Conservation (phyloP, 2,797 vertebrate genomes). For the Leptodactylus fallax region DNA sequence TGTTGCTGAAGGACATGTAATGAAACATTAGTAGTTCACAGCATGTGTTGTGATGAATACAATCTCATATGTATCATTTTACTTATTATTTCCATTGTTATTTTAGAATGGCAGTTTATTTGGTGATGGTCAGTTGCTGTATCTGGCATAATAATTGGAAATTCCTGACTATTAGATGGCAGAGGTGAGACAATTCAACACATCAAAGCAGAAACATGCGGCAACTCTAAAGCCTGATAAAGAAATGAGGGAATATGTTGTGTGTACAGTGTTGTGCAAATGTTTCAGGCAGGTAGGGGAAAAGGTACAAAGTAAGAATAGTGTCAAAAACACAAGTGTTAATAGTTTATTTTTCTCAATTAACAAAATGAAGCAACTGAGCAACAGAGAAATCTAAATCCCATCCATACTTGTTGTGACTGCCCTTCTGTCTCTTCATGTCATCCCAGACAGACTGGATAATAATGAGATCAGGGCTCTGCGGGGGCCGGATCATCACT, state of each 20-base stretch:
- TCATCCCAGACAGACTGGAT: too few species aligned
- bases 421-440: too few species aligned
- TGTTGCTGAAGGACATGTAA: slow-evolving; percentile 19
- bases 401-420: too few species aligned
- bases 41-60: background rate
- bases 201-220: background rate
- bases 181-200: background rate
- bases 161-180: background rate
- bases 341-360: too few species aligned
- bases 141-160: background rate
- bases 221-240: background rate
- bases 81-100: background rate
- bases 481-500: too few species aligned
- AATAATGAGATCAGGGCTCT: too few species aligned
- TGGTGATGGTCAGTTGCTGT: background rate
- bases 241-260: background rate
- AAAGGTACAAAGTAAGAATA: too few species aligned
- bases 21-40: background rate
- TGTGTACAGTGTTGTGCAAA: background rate
- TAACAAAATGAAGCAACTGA: too few species aligned
- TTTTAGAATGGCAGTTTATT: background rate
- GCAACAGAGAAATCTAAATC: too few species aligned
- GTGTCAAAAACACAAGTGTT: too few species aligned
- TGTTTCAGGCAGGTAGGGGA: background rate
- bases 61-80: background rate